phyloP scores from a whole-genome alignment of 2,888 invertebrate species.

The Sarcophaga variegata region DNA sequence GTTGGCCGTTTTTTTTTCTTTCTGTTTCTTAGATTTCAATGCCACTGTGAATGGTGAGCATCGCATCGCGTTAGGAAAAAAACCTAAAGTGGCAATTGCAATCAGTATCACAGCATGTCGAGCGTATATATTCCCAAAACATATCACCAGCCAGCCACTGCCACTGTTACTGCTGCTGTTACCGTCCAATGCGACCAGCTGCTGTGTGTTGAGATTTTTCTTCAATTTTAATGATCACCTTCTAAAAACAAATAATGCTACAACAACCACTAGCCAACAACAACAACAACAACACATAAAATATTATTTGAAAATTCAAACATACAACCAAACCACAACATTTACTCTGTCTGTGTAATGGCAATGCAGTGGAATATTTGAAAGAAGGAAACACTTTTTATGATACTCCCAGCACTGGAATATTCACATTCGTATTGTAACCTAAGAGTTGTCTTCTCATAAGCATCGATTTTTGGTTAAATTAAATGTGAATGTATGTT shows the following conservation, averaged over 20 bases:
- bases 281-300: background rate
- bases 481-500: slow-evolving; percentile 47
- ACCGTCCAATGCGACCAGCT: slow-evolving; percentile 50
- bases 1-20: background rate
- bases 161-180: background rate
- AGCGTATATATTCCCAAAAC: slow-evolving; percentile 60
- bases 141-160: slow-evolving; percentile 45
- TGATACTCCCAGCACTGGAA: slow-evolving; percentile 13
- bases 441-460: slow-evolving; percentile 47
- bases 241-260: slow-evolving; percentile 45
- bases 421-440: slow-evolving; percentile 49
- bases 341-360: background rate
- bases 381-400: slow-evolving; percentile 15
- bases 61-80: slow-evolving; percentile 5
- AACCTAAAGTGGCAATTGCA: slow-evolving; percentile 67
- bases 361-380: no score
- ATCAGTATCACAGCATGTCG: slow-evolving; percentile 70
- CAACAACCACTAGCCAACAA: background rate
- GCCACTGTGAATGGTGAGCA: slow-evolving; percentile 43
- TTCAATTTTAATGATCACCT: slow-evolving; percentile 67
- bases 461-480: slow-evolving; percentile 53
- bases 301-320: background rate
- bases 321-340: background rate
- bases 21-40: slow-evolving; percentile 39
- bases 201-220: slow-evolving; percentile 69